Evolutionary conservation across 2,797 vertebrate genomes (phyloP).

Genomic region (Ficedula albicollis): DNA sequence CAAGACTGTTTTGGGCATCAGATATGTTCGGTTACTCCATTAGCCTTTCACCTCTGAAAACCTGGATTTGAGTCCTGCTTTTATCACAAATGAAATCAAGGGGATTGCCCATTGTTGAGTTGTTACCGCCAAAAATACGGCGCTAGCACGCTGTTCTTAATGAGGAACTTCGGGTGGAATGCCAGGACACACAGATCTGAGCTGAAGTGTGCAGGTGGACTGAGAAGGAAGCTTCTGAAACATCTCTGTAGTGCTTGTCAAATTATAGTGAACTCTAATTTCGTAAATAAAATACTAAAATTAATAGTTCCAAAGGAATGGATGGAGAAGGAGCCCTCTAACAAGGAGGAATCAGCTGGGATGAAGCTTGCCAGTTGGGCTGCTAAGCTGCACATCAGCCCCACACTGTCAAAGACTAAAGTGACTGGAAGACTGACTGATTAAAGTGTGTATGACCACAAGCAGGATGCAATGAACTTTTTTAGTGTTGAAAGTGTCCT

Average conservation of each 20-base stretch:
- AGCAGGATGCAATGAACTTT: constrained; percentile 5
- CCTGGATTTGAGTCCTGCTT: constrained; percentile 11
- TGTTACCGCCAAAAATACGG: background rate
- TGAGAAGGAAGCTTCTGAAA: constrained; percentile 23
- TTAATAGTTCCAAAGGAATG: constrained; percentile 1
- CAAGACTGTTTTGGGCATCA: constrained; percentile 13
- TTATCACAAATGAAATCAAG: background rate
- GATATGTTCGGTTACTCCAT: constrained; percentile 22
- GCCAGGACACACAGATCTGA: background rate
- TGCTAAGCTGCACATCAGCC: background rate
- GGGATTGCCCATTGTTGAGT: background rate
- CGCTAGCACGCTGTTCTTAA: background rate
- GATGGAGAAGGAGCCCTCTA: constrained; percentile 4
- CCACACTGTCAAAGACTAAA: background rate
- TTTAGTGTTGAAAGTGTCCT: constrained; percentile 53
- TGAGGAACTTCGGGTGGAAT: background rate
- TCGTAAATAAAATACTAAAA: background rate
- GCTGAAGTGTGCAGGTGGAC: background rate
- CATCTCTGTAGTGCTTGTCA: background rate
- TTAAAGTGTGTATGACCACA: constrained; percentile 22
- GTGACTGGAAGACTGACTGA: background rate
- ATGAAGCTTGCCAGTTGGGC: background rate
- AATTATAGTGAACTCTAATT: background rate
- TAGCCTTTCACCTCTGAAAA: constrained; percentile 40
- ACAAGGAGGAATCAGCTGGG: background rate